Conservation (phyloP, 2,113 vertebrate species). For the Phasianus colchicus region DNA sequence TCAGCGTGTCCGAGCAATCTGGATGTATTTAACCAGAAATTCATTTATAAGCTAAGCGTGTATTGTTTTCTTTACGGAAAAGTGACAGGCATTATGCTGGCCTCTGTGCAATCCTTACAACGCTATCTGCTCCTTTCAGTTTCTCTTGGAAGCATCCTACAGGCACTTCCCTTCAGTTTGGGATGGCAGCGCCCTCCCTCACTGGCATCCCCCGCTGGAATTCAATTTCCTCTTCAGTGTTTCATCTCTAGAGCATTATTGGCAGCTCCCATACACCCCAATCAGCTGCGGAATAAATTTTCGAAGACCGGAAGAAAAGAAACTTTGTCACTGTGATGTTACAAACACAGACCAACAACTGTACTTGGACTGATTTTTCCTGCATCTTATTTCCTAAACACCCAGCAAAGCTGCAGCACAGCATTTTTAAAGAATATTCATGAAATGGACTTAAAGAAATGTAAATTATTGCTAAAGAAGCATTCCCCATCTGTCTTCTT, state of each 20-base stretch:
- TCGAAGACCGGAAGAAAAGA: not conserved
- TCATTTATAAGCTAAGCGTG: slow-evolving; percentile 26
- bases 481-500: not conserved
- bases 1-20: not conserved
- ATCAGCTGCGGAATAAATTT: not conserved
- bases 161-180: not conserved
- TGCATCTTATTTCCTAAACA: slow-evolving; percentile 2
- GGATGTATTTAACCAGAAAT: not conserved
- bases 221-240: not conserved
- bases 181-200: not conserved
- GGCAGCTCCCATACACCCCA: not conserved
- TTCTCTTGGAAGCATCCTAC: not conserved
- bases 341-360: not conserved
- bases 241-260: not conserved
- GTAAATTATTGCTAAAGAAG: not conserved
- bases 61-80: not conserved
- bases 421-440: not conserved
- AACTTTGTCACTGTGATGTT: not conserved
- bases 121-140: not conserved
- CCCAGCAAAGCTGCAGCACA: not conserved
- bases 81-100: not conserved
- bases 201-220: not conserved
- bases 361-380: not conserved
- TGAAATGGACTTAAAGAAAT: not conserved
- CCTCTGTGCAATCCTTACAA: not conserved